Evolutionary conservation across 2,113 vertebrate species (phyloP), one percentile per base, ranked within the genome.

Genomic region (Dissostichus mawsoni): DNA sequence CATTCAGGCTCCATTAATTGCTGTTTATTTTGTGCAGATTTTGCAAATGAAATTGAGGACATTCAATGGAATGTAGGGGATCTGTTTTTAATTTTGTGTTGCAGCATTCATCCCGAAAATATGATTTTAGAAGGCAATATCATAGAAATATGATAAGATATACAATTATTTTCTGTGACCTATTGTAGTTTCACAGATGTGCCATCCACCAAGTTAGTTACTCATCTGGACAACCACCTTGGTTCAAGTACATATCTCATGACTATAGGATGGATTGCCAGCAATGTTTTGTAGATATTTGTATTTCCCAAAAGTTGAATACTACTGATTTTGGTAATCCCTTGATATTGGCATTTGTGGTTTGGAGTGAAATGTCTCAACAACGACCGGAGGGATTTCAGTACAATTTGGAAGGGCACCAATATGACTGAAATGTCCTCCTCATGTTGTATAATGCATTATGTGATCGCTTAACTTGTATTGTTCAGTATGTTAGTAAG

Each of bases 1-100:
- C 73, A 86, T 82, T 85, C 87, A 74, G 52, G 56, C 12, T 44
- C 25, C 77, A 89, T 93, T 88, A 92, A 84, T 82, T 88, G 53
- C 51, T 79, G 82, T 88, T 89, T 90, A 86, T 83, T 92, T 90
- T 82, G 45, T 36, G 74, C 70, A 18, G 45, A 36, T 36, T 74
- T 73, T 78, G 29, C 61, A 87, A 89, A 89, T 81, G 44, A 90
- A 91, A 82, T 80, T 20, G 25, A 81, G 69, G 63, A 23, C 4
- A 81, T 14, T 77, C 33, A 7, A 76, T 55, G 65, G 29, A 64
- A 56, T 82, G 36, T 36, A 45, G 11, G 18, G 48, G 12, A 45
- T 59, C 41, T 33, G 12, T 44, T 56, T 59, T 1, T 14, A 41
- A 44, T 8, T 47, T 72, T 36, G 10, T 7, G 14, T 20, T 1